phyloP scores from a whole-genome alignment of 2,113 vertebrate genomes.

The Raja brachyura region DNA sequence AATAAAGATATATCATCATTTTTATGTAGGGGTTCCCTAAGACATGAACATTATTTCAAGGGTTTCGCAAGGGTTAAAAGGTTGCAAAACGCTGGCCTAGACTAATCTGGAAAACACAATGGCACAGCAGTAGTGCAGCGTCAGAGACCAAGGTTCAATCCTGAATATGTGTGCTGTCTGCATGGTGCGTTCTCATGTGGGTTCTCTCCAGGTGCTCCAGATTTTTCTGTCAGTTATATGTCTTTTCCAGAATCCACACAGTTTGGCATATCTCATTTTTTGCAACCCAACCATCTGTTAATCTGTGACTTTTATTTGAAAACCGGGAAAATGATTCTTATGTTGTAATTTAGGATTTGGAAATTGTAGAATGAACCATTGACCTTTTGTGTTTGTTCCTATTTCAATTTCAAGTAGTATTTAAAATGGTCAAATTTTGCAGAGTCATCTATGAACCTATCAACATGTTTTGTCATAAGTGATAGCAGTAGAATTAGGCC shows the following conservation, averaged over 20 bases:
- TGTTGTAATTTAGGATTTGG: neutral
- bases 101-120: too few relatives aligned
- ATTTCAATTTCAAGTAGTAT: neutral
- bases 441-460: neutral
- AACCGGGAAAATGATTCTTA: neutral
- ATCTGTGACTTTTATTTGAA: neutral
- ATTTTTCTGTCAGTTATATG: neutral
- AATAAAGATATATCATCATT: too few relatives aligned
- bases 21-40: too few relatives aligned
- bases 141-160: too few relatives aligned
- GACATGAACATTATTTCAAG: too few relatives aligned
- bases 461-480: neutral
- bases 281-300: neutral
- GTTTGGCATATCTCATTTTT: neutral
- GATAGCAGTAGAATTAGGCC: too few relatives aligned
- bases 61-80: too few relatives aligned
- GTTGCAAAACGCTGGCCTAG: too few relatives aligned
- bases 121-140: too few relatives aligned
- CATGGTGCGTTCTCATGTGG: too few relatives aligned
- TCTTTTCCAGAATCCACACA: neutral
- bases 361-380: neutral
- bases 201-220: too few relatives aligned
- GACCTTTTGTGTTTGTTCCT: neutral
- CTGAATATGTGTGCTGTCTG: too few relatives aligned
- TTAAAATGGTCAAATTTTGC: neutral